Conservation (phyloP, 2,113 vertebrate genomes). For the Pyxicephalus adspersus region DNA sequence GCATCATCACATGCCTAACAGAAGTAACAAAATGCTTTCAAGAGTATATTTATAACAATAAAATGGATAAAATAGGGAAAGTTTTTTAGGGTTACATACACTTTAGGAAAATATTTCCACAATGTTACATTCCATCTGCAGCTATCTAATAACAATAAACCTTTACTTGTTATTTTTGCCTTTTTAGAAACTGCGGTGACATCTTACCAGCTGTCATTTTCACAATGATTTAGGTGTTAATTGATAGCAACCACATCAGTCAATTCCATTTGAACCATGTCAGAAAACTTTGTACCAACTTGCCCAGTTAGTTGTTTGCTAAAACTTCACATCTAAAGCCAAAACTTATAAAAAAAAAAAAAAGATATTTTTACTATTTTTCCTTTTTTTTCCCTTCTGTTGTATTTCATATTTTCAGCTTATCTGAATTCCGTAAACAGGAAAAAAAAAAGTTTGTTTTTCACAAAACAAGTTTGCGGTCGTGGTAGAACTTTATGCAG, state of each 20-base stretch:
- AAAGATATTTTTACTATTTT: not conserved
- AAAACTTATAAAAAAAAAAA: not conserved
- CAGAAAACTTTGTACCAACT: not conserved
- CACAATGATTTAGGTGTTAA: not conserved
- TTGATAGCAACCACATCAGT: conserved; percentile 3
- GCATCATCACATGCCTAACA: too few relatives aligned
- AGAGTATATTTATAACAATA: too few relatives aligned
- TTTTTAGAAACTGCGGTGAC: not conserved
- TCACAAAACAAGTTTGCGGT: not conserved
- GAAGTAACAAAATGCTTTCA: too few relatives aligned
- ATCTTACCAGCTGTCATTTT: not conserved
- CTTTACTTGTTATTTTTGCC: not conserved
- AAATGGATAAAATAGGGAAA: too few relatives aligned
- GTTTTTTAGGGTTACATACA: too few relatives aligned
- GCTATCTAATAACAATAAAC: not conserved
- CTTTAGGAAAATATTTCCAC: not conserved
- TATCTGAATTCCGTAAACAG: conserved; percentile 4
- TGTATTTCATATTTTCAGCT: not conserved
- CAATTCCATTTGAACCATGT: not conserved
- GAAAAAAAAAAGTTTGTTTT: conserved; percentile 28
- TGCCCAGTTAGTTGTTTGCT: not conserved
- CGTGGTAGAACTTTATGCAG: not conserved
- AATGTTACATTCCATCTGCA: not conserved
- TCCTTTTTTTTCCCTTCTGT: not conserved
- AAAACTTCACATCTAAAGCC: not conserved